These are phyloP conservation scores for Salticus scenicus DNA, from an alignment of 2,888 invertebrate species.

Conservation along the genomic window DNA sequence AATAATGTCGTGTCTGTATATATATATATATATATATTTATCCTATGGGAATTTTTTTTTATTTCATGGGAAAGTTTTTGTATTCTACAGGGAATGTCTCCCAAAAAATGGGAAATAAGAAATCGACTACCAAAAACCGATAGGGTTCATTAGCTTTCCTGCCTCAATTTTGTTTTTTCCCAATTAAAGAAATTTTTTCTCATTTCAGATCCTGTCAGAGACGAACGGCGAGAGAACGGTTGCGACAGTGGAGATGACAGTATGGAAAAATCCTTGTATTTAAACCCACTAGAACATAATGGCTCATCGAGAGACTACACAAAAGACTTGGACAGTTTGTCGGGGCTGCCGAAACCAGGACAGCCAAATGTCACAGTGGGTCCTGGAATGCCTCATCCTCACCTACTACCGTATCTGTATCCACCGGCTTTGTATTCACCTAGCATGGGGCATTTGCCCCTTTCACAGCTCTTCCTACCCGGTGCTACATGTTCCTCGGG, in stretches of 20 bases:
- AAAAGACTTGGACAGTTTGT: conserved; percentile 32
- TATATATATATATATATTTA: no score
- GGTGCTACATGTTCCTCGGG: conserved; percentile 66
- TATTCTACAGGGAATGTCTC: no score
- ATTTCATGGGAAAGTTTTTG: no score
- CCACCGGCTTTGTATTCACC: conserved; percentile 89
- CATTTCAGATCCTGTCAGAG: no score
- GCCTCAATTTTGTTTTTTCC: no score
- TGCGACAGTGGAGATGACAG: conserved; percentile 59
- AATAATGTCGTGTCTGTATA: no score
- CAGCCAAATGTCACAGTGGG: conserved; percentile 93
- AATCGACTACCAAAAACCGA: no score
- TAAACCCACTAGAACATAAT: conserved; percentile 40
- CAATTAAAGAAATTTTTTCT: no score
- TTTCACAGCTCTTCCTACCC: conserved; percentile 72
- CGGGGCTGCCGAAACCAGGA: conserved; percentile 70
- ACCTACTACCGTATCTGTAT: conserved; percentile 92
- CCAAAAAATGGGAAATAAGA: no score
- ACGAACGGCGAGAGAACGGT: conserved; percentile 57
- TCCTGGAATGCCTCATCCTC: conserved; percentile 85
- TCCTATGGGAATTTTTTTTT: no score
- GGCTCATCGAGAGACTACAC: conserved; percentile 55
- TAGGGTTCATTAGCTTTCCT: no score
- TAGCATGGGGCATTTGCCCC: conserved; percentile 76
- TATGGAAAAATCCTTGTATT: conserved; percentile 43